Percentiles rank a stretch among this genome's conserved stretches.
These are phyloP conservation scores for Bellardia bayeri DNA, from an alignment of 2,888 invertebrate species.

Conservation along the genomic window DNA sequence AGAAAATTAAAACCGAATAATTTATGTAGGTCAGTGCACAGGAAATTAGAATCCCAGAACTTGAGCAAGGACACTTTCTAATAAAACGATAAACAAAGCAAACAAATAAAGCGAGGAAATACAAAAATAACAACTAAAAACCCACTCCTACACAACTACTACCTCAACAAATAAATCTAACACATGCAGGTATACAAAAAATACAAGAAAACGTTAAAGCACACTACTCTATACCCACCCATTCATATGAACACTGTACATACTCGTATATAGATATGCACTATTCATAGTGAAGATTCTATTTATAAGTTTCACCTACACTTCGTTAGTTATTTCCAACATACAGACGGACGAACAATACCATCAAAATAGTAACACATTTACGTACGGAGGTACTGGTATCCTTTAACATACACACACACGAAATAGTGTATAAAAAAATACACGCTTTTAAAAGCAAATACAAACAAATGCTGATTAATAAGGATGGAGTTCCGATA, in stretches of 20 bases:
- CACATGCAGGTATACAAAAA: constrained; percentile 32
- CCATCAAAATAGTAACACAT: constrained; percentile 36
- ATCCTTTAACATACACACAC: background rate
- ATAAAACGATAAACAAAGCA: constrained; percentile 12
- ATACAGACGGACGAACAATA: background rate
- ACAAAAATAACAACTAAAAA: constrained; percentile 13
- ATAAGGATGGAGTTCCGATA: background rate
- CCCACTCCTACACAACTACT: constrained; percentile 14
- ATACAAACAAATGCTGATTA: background rate
- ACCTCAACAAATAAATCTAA: constrained; percentile 16
- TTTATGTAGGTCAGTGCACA: constrained; percentile 75
- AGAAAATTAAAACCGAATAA: constrained; percentile 70
- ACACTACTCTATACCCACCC: constrained; percentile 1
- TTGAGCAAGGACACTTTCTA: constrained; percentile 66
- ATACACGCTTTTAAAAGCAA: background rate
- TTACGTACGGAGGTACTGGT: constrained; percentile 1
- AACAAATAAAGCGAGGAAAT: constrained; percentile 17
- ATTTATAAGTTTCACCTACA: constrained; percentile 59
- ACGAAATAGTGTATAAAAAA: background rate
- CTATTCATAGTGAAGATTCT: background rate
- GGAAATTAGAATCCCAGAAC: constrained; percentile 71
- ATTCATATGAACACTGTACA: background rate
- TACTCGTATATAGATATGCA: background rate
- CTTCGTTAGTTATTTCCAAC: constrained; percentile 53
- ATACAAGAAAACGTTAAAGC: background rate